Evolutionary conservation across 2,888 invertebrate genomes (phyloP), one percentile per base, ranked within the genome.

Genomic region (Tortricodes alternella): DNA sequence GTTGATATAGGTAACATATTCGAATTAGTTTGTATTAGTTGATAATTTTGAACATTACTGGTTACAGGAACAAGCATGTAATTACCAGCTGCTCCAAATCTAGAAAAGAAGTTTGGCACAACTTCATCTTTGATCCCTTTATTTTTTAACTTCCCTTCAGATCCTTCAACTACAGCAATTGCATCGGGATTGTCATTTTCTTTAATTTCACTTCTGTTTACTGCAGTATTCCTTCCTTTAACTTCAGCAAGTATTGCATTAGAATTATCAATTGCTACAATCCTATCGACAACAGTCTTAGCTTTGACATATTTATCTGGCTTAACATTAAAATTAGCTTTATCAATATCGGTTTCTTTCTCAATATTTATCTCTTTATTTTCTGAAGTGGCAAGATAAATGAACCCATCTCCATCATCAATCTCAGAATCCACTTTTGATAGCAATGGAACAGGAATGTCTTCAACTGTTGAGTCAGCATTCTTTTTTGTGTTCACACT

Each of bases 31-130:
- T 29, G 44, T 19, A 44, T n/a, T 9, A 37, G 18, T 19, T 38
- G 37, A 44, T 49, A 44, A 2, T 21, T 37, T 44, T 43, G 56
- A 8, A 6, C 18, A 49, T 44, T 56, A 23, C 37, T 37, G 3
- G 34, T 9, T n/a, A 35, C 27, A 23, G 56, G 56, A 32, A 50
- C 37, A 11, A 56, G 2, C 18, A 56, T 15, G 27, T 50, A 56
- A 7, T 23, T 43, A 11, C 29, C 16, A 21, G 29, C 23, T 3
- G 8, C 38, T 15, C 56, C 50, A 23, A 56, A 56, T 50, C 56
- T 56, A 6, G 18, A 15, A 9, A 44, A 32, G 1, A 56, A 44
- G 5, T 44, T 29, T 13, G 37, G 49, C 2, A 9, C 13, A 9
- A 27, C 44, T 23, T 44, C 44, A 29, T n/a, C 19, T 48, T 13